A percentile compares a stretch with the other conserved stretches of the same genome.
Conservation (phyloP, 2,113 vertebrate species). For the Sclerurus mexicanus region DNA sequence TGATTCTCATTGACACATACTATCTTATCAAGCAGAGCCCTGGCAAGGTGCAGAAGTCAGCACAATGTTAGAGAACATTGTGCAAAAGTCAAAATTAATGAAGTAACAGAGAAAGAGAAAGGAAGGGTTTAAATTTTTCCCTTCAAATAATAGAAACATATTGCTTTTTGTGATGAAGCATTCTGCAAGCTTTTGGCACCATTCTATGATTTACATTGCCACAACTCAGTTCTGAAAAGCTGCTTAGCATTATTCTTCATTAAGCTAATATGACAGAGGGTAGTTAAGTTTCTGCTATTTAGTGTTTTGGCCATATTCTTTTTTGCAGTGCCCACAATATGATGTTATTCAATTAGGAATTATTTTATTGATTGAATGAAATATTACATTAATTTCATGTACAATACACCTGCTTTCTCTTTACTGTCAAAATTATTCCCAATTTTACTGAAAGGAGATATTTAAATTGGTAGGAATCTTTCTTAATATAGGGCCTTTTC, state of each 20-base stretch:
- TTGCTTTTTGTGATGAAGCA: neutral
- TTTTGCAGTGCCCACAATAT: neutral
- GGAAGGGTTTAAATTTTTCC: neutral
- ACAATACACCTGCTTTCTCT: neutral
- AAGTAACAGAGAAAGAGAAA: neutral
- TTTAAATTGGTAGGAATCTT: neutral
- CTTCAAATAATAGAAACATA: neutral
- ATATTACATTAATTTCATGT: neutral
- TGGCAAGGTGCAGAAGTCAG: neutral
- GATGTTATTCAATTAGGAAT: neutral
- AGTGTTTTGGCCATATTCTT: neutral
- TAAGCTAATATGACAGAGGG: neutral
- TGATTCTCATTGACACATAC: neutral
- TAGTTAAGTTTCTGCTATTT: neutral
- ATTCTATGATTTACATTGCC: neutral
- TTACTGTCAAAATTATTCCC: neutral
- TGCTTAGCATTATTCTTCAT: neutral
- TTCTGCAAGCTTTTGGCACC: neutral
- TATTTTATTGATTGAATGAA: neutral
- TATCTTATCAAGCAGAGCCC: neutral
- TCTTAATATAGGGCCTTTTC: neutral
- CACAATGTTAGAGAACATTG: neutral
- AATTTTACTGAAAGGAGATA: neutral
- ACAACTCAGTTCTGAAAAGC: neutral
- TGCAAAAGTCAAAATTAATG: neutral